Percentiles rank a stretch among this genome's conserved stretches.
Evolutionary conservation across 2,888 invertebrate species (phyloP).

Genomic region (Tinea trinotella): DNA sequence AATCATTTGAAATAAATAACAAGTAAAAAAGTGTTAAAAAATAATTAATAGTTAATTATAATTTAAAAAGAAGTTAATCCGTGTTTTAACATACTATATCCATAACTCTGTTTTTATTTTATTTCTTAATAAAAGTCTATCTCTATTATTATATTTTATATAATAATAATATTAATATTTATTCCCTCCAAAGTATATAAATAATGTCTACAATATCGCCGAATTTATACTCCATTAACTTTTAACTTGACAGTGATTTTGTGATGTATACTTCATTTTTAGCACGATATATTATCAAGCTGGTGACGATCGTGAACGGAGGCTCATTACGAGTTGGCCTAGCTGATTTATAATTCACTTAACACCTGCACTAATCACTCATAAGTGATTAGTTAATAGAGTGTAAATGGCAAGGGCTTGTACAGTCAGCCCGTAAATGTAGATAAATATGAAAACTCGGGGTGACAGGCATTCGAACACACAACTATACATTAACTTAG

Average conservation of each 20-base stretch:
- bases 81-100: constrained; percentile 58
- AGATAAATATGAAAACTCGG: neutral
- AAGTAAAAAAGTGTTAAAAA: constrained; percentile 66
- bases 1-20: constrained; percentile 73
- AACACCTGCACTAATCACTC: no score
- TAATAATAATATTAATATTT: constrained; percentile 66
- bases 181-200: constrained; percentile 65
- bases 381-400: no score
- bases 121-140: constrained; percentile 71
- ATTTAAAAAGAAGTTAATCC: constrained; percentile 48
- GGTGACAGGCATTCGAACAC: constrained; percentile 9
- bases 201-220: no score
- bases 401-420: no score
- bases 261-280: no score
- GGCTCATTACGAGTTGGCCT: no score
- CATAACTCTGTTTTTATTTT: constrained; percentile 61
- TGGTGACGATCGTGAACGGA: no score
- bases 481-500: neutral
- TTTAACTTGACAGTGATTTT: no score
- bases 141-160: constrained; percentile 68
- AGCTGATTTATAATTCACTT: no score
- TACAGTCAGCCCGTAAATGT: no score
- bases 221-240: no score
- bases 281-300: no score
- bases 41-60: constrained; percentile 47